A percentile compares a stretch with the other conserved stretches of the same genome.
phyloP scores from a whole-genome alignment of 2,113 vertebrate species.

The Verasper variegatus region DNA sequence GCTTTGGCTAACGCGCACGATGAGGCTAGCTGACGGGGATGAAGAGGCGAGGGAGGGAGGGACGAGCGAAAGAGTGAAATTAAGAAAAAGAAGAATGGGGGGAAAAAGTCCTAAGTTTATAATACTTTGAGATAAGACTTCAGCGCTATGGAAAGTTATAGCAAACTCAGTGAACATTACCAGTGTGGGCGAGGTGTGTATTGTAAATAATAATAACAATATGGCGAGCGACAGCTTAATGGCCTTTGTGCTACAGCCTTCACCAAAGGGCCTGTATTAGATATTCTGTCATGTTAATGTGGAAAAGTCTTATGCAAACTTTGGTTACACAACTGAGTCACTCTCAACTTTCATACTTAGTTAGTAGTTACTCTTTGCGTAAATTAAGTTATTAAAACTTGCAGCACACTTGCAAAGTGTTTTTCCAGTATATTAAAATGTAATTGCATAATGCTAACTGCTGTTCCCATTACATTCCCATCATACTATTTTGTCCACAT shows the following conservation, averaged over 20 bases:
- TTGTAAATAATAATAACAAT: conserved; percentile 1
- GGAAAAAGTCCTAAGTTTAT: not conserved
- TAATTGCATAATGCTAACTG: no score
- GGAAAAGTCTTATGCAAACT: not conserved
- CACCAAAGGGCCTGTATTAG: not conserved
- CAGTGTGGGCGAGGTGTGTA: not conserved
- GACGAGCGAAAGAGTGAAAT: not conserved
- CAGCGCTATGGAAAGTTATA: not conserved
- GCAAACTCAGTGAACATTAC: not conserved
- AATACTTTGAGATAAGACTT: not conserved
- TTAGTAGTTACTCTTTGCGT: no score
- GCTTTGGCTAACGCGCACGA: conserved; percentile 73
- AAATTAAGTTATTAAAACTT: no score
- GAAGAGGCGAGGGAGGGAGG: conserved; percentile 21
- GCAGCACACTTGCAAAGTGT: no score
- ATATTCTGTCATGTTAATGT: not conserved
- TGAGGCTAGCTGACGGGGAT: conserved; percentile 70
- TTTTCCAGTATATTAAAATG: no score
- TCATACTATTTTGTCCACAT: no score
- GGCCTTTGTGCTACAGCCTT: not conserved
- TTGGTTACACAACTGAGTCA: conserved; percentile 2
- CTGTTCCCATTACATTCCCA: no score
- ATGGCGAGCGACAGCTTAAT: not conserved
- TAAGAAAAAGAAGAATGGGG: not conserved
- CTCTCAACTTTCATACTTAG: not conserved